Percentiles rank a stretch among this genome's conserved stretches.
phyloP scores from a whole-genome alignment of 2,113 vertebrate genomes.

The Calyptommatus sinebrachiatus region DNA sequence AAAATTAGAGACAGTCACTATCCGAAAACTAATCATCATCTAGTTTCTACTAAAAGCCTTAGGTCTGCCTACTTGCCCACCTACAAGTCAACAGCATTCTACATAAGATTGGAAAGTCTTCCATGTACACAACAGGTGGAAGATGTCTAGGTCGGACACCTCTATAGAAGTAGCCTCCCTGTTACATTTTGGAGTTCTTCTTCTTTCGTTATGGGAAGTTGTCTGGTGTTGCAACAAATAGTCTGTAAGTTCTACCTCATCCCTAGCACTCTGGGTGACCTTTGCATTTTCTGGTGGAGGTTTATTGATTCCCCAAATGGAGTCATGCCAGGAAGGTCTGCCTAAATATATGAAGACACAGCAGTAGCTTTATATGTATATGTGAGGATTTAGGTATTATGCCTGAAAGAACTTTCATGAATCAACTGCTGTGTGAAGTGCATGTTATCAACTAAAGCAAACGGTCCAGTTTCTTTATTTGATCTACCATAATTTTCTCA shows the following conservation, averaged over 20 bases:
- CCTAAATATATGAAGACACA: too few relatives aligned
- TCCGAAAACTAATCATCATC: neutral
- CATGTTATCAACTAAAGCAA: constrained; percentile 40
- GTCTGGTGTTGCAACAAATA: too few relatives aligned
- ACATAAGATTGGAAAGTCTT: neutral
- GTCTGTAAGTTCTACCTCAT: too few relatives aligned
- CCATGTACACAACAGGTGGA: too few relatives aligned
- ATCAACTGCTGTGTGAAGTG: constrained; percentile 39
- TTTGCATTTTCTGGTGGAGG: too few relatives aligned
- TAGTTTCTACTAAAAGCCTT: neutral
- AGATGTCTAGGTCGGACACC: too few relatives aligned
- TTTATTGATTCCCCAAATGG: too few relatives aligned
- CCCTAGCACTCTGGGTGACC: too few relatives aligned
- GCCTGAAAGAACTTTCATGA: neutral
- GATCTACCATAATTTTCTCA: constrained; percentile 28
- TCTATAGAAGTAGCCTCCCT: too few relatives aligned
- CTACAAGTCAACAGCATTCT: neutral
- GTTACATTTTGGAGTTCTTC: too few relatives aligned
- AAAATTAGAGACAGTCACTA: neutral
- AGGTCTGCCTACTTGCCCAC: neutral
- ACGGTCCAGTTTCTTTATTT: constrained; percentile 44
- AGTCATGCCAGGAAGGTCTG: too few relatives aligned
- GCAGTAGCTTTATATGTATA: neutral
- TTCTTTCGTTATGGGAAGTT: too few relatives aligned
- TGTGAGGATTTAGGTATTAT: neutral